phyloP scores from a whole-genome alignment of 1,140 invertebrate species.

The Atta texana region DNA sequence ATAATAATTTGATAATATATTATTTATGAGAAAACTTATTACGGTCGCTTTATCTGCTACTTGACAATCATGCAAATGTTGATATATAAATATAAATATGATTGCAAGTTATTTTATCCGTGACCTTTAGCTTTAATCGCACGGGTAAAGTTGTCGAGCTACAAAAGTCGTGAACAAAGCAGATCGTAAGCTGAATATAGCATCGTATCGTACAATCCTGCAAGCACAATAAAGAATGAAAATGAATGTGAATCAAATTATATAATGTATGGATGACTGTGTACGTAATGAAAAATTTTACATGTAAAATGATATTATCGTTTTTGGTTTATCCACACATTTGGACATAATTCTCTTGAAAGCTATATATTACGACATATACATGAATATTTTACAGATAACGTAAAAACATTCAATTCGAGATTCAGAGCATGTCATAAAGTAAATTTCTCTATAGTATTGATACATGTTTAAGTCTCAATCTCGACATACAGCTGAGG shows the following conservation, averaged over 20 bases:
- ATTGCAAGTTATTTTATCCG: slow-evolving; percentile 32
- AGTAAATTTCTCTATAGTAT: not conserved
- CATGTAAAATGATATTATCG: not conserved
- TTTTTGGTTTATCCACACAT: not conserved
- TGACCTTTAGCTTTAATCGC: slow-evolving; percentile 51
- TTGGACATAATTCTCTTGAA: not conserved
- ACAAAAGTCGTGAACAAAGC: slow-evolving; percentile 37
- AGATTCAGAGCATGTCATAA: not conserved
- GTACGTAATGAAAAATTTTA: not conserved
- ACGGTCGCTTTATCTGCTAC: slow-evolving; percentile 11
- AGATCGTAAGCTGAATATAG: not conserved
- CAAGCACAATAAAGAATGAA: not conserved
- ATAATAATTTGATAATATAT: slow-evolving; percentile 1
- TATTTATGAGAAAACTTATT: slow-evolving; percentile 31
- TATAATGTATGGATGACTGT: not conserved
- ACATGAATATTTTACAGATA: not conserved
- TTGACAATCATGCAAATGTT: slow-evolving; percentile 32
- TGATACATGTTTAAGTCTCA: not conserved
- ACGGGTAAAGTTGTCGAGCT: slow-evolving; percentile 22
- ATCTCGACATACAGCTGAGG: not conserved
- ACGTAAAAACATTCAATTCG: not conserved
- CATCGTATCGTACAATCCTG: slow-evolving; percentile 8
- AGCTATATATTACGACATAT: not conserved
- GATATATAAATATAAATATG: slow-evolving; percentile 10
- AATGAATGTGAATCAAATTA: not conserved